Evolutionary conservation across 2,797 vertebrate genomes (phyloP).

Genomic region (Falco berigora): DNA sequence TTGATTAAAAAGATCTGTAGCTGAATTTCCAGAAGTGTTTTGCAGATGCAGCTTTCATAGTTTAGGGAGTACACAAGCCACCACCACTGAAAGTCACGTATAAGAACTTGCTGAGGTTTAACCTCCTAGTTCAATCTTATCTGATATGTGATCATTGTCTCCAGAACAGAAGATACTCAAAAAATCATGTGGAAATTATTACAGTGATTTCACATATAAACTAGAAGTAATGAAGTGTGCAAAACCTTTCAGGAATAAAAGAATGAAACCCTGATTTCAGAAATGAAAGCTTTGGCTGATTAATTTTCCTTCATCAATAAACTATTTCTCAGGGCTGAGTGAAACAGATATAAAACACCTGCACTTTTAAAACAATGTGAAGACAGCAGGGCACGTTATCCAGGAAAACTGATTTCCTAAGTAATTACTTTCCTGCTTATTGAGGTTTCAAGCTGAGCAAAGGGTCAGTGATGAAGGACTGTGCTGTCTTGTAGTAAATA

Average conservation of each 20-base stretch:
- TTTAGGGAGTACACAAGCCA: not conserved
- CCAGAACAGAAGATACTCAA: not conserved
- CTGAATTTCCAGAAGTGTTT: not conserved
- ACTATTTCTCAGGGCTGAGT: not conserved
- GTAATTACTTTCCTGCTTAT: conserved; percentile 45
- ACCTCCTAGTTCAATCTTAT: not conserved
- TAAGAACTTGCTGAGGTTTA: not conserved
- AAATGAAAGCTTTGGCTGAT: not conserved
- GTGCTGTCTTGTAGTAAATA: not conserved
- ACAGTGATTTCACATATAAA: not conserved
- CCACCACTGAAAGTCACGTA: not conserved
- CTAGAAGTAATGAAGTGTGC: not conserved
- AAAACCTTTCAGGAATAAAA: not conserved
- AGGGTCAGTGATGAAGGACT: conserved; percentile 17
- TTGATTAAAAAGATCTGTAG: not conserved
- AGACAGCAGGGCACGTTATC: not conserved
- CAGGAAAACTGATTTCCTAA: conserved; percentile 36
- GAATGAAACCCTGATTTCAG: not conserved
- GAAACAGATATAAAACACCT: not conserved
- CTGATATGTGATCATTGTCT: not conserved
- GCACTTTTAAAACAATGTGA: not conserved
- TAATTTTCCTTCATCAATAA: conserved; percentile 20
- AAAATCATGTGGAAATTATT: not conserved
- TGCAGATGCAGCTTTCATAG: not conserved
- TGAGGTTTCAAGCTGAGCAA: not conserved